Evolutionary conservation across 2,888 invertebrate species (phyloP), one percentile per base, ranked within the genome.

Genomic region (Melinopterus prodromus): DNA sequence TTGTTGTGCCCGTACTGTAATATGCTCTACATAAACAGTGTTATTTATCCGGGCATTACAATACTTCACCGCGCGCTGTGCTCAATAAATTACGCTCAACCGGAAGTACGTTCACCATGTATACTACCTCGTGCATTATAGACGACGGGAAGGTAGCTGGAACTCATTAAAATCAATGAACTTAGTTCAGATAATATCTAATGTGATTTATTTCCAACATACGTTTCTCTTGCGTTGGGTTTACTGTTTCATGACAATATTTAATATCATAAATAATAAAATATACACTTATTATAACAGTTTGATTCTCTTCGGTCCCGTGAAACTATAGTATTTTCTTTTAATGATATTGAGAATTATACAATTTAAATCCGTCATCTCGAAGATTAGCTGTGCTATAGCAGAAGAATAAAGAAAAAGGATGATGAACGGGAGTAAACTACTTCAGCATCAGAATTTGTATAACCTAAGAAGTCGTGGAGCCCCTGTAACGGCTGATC

Each of bases 21-120:
- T 53, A 53, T 53, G 53, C 53, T 53, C 53, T 53, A 53, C 53
- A 53, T 53, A 53, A 53, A 53, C 53, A 53, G 53, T 53, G 53
- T 53, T 53, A 53, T 53, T 53, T 53, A 53, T 53, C 53, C 53
- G 53, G 12, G 53, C 53, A 53, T 53, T 53, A 53, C 53, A 53
- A 53, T 53, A 53, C 53, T 53, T 53, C 53, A 53, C 53, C 53
- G 3, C 53, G 53, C 5, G 53, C 53, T 53, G 53, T 53, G 53
- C 53, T 12, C 53, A 53, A 53, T 53, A 53, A 53, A 53, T 53
- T 53, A 53, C 53, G 1, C 53, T 53, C 3, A 53, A 53, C 53
- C 53, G 53, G 53, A 53, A 53, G 5, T 53, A 53, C 53, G 53
- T 53, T 53, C 53, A 53, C 53, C 53, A 53, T 53, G 53, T 53